Base-by-base conservation (phyloP, 2,888 invertebrate genomes). In the Hesperia comma region DNA sequence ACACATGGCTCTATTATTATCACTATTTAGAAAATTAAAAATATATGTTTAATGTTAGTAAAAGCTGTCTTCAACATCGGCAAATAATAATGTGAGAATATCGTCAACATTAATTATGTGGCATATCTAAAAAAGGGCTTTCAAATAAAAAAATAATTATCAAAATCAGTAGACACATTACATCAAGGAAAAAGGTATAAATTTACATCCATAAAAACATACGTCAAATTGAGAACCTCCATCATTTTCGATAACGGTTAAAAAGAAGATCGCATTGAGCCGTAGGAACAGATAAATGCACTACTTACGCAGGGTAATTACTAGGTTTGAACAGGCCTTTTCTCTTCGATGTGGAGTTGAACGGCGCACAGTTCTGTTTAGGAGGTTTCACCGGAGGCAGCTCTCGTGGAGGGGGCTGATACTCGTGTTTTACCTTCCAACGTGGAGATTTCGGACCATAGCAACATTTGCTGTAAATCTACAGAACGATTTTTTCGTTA, bases 271-370 rank as follows among this genome's bases (percentile, higher is more conserved):
- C 17, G n/a, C n/a, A n/a, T n/a, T n/a, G n/a, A n/a, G n/a, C n/a
- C n/a, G 26, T 4, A 26, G 5, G 26, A 26, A 26, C 5, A 5
- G 5, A 5, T 26, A 5, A 26, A 5, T 26, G 5, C 32, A 54
- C 14, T 15, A 62, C 89, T 87, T 81, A 92, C 92, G 92, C 85
- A 4, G 92, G 92, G 72, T 71, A 79, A 14, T 79, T 75, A 8
- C 63, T 79, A 5, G 81, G n/a, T 53, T 71, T 76, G 63, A 88
- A 85, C n/a, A 90, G 69, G 1, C 80, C 75, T 72, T 90, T 87
- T 72, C 89, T 83, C 70, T 81, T 86, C 0, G 85, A 83, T 0
- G 87, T 88, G 3, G 88, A 82, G 71, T 93, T 93, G 72, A 93
- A 93, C 0, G 92, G 84, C 6, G 92, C 92, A 58, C 88, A 90